phyloP scores from a whole-genome alignment of 2,888 invertebrate genomes.

The Ethmia dodecea region DNA sequence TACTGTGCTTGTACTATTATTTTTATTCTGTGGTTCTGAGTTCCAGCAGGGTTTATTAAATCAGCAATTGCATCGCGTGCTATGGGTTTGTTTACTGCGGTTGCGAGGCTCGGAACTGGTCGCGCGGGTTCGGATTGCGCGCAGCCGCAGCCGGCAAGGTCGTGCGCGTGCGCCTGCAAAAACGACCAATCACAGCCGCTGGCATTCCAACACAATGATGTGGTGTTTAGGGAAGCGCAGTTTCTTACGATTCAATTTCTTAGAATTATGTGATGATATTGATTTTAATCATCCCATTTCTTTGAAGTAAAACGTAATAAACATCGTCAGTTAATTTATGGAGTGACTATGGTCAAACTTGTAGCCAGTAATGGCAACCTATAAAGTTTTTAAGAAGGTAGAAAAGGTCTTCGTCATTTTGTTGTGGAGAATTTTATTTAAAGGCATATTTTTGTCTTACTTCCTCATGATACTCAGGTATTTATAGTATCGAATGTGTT shows the following conservation, averaged over 20 bases:
- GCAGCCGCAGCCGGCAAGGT: conserved; percentile 62
- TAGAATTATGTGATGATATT: conserved; percentile 8
- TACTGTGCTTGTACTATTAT: no score
- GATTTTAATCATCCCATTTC: background rate
- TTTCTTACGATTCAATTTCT: conserved; percentile 7
- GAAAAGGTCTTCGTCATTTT: no score
- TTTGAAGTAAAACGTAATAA: no score
- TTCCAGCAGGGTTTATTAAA: conserved; percentile 30
- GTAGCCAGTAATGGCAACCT: no score
- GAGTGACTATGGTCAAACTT: no score
- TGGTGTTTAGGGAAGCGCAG: conserved; percentile 31
- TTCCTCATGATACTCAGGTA: no score
- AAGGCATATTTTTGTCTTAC: no score
- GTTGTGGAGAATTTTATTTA: no score
- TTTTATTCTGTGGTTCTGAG: no score
- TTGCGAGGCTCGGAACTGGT: conserved; percentile 48
- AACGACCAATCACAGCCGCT: conserved; percentile 46
- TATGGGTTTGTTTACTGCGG: conserved; percentile 60
- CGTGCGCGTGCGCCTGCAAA: conserved; percentile 58
- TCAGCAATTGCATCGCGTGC: conserved; percentile 47
- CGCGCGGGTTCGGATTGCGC: conserved; percentile 51
- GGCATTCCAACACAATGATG: conserved; percentile 51
- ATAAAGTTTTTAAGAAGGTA: no score
- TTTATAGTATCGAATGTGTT: no score
- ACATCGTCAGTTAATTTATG: no score